These are phyloP conservation scores for Neodontobutis hainanensis DNA, from an alignment of 2,113 vertebrate genomes.

Conservation along the genomic window DNA sequence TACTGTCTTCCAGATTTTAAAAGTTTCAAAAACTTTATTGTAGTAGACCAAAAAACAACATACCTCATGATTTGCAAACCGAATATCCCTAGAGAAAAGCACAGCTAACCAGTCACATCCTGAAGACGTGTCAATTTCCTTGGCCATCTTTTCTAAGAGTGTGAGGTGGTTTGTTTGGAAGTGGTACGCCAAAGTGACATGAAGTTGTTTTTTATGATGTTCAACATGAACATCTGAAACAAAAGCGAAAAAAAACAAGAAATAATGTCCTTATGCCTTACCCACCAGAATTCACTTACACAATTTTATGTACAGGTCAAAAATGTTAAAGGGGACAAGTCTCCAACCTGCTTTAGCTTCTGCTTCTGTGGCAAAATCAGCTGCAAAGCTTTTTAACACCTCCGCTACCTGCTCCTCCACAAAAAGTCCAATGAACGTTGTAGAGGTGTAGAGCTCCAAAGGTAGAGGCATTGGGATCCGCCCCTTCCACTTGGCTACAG, in stretches of 20 bases:
- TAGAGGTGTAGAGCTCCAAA: constrained; percentile 93
- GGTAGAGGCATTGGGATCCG: constrained; percentile 89
- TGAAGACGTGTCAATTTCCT: constrained; percentile 86
- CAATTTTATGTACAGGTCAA: background rate
- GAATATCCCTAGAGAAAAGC: constrained; percentile 95
- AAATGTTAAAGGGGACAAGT: constrained; percentile 2
- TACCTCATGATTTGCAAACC: constrained; percentile 96
- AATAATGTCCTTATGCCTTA: background rate
- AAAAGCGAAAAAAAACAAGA: background rate
- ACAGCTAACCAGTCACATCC: constrained; percentile 95
- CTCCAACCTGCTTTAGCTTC: constrained; percentile 87
- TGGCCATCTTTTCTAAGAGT: constrained; percentile 90
- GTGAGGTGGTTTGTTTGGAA: constrained; percentile 91
- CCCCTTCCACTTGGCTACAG: constrained; percentile 88
- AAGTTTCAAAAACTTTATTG: background rate
- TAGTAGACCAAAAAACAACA: background rate
- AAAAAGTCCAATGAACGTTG: constrained; percentile 97
- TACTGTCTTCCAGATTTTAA: too few relatives aligned
- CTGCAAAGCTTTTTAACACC: constrained; percentile 91
- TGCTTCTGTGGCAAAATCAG: constrained; percentile 91
- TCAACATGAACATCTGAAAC: constrained; percentile 90
- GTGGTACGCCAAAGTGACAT: constrained; percentile 96
- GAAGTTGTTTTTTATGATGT: constrained; percentile 97
- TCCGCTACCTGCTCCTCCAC: constrained; percentile 95
- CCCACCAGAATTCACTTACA: background rate